Percentiles rank a stretch among this genome's conserved stretches.
These are phyloP conservation scores for Serinus canaria DNA, from an alignment of 2,113 vertebrate genomes.

Conservation along the genomic window DNA sequence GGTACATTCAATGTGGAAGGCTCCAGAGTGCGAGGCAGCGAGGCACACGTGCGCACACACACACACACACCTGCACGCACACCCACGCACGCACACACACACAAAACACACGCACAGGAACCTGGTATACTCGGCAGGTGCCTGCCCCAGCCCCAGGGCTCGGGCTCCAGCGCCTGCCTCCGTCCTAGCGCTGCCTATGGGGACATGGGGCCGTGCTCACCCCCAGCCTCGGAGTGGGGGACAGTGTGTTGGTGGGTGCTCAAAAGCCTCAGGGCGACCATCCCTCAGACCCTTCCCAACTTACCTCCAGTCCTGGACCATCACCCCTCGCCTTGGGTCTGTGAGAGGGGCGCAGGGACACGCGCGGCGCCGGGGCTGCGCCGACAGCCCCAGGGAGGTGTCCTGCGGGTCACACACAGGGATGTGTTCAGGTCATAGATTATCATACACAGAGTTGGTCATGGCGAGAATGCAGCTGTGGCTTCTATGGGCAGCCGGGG, in stretches of 20 bases:
- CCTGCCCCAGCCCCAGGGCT: neutral
- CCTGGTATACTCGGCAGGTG: rapidly evolving
- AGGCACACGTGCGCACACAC: neutral
- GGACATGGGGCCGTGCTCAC: neutral
- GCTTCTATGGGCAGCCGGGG: slow-evolving; percentile 31
- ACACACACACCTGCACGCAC: neutral
- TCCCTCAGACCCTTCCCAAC: neutral
- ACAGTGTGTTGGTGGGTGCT: neutral
- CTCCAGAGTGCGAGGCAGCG: neutral
- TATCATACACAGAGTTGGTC: neutral
- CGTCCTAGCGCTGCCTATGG: neutral
- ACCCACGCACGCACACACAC: neutral
- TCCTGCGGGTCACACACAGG: slow-evolving; percentile 31
- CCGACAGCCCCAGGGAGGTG: neutral
- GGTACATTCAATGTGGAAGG: slow-evolving; percentile 57
- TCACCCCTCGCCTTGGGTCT: slow-evolving; percentile 6
- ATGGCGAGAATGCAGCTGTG: slow-evolving; percentile 26
- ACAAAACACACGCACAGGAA: neutral
- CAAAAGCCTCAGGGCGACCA: neutral
- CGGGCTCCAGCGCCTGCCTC: neutral
- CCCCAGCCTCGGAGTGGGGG: neutral
- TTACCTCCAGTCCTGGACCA: slow-evolving; percentile 37
- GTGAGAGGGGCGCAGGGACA: slow-evolving; percentile 24
- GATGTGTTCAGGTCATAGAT: slow-evolving; percentile 2
- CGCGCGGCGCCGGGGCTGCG: neutral